Conservation (phyloP, 1,140 invertebrate species). For the Sinonovacula constricta region DNA sequence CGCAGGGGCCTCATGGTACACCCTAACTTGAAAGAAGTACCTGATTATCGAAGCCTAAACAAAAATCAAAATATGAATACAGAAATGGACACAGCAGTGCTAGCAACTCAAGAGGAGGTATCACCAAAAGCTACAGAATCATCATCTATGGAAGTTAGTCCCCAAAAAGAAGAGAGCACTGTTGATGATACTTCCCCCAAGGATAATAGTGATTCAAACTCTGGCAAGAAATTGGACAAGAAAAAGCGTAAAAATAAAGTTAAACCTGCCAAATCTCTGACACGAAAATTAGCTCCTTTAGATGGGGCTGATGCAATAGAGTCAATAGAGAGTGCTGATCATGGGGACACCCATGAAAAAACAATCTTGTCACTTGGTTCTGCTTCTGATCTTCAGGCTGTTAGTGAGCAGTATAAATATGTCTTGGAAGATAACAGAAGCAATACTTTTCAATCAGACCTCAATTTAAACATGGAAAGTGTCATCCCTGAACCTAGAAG, state of each 20-base stretch:
- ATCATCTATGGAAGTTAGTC: too few species aligned
- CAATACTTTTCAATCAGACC: slow-evolving; percentile 4
- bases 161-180: too few species aligned
- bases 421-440: slow-evolving; percentile 44
- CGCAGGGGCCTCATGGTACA: slow-evolving; percentile 26
- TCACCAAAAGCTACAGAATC: not conserved
- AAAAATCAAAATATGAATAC: slow-evolving; percentile 45
- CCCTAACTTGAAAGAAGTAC: slow-evolving; percentile 38
- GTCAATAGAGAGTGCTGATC: too few species aligned
- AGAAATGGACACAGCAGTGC: not conserved
- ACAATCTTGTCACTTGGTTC: slow-evolving; percentile 55
- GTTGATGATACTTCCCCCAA: too few species aligned
- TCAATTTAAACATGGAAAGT: not conserved
- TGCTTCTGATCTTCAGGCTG: slow-evolving; percentile 54
- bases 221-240: not conserved
- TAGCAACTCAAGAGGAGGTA: not conserved
- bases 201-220: too few species aligned
- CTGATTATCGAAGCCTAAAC: slow-evolving; percentile 5
- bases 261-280: not conserved
- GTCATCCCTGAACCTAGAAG: slow-evolving; percentile 32
- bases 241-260: slow-evolving; percentile 38
- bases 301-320: slow-evolving; percentile 16
- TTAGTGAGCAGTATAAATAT: slow-evolving; percentile 50
- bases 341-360: slow-evolving; percentile 28
- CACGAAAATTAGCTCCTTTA: slow-evolving; percentile 14